phyloP scores from a whole-genome alignment of 37 sponge, comb jelly and placozoan genomes.

The Cliona cf. orientalis region DNA sequence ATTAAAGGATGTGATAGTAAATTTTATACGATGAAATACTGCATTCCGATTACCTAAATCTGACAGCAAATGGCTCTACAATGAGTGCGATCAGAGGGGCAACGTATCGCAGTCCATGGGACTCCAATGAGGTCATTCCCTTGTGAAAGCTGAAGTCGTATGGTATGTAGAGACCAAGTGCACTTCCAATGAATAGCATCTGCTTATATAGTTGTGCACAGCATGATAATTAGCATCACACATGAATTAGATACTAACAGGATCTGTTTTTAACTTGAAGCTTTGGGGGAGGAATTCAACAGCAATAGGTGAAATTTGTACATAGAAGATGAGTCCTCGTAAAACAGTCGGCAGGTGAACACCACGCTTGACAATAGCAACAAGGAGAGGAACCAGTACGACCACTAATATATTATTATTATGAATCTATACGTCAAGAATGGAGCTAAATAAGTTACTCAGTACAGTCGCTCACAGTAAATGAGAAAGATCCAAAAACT shows the following conservation, averaged over 20 bases:
- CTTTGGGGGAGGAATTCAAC: not conserved
- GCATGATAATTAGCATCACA: no score
- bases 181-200: conserved; percentile 37
- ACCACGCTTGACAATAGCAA: conserved; percentile 11
- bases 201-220: no score
- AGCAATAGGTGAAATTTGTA: conserved; percentile 18
- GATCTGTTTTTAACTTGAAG: not conserved
- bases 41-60: conserved; percentile 11
- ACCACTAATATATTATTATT: not conserved
- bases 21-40: not conserved
- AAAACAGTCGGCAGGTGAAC: conserved; percentile 6
- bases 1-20: not conserved
- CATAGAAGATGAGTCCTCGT: conserved; percentile 14
- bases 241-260: no score
- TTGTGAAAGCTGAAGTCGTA: conserved; percentile 34
- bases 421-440: not conserved
- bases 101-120: conserved; percentile 38
- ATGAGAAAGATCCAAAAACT: not conserved
- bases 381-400: not conserved
- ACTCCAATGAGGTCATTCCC: conserved; percentile 30
- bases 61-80: conserved; percentile 24
- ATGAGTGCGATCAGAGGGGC: conserved; percentile 14
- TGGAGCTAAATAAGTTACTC: no score
- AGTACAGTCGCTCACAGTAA: not conserved
- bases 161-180: conserved; percentile 26